Percentiles rank a stretch among this genome's conserved stretches.
Evolutionary conservation across 2,113 vertebrate genomes (phyloP).

Genomic region (Lathamus discolor): DNA sequence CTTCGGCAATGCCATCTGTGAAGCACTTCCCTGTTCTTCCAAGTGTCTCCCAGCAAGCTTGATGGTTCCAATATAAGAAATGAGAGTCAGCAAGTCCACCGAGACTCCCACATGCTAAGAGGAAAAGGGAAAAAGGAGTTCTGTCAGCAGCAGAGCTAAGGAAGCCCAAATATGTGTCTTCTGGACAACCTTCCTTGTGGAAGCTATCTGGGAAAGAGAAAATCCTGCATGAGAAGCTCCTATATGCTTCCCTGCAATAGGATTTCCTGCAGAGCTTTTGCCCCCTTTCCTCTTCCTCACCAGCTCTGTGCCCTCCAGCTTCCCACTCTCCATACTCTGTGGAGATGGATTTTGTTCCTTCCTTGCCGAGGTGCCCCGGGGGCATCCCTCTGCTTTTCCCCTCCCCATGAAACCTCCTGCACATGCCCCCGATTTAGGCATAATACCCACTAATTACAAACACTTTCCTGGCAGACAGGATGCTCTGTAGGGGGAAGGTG

Average conservation of each 20-base stretch:
- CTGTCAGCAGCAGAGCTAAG: background rate
- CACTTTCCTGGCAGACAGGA: background rate
- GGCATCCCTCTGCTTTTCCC: background rate
- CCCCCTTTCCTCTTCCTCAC: background rate
- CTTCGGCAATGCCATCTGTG: background rate
- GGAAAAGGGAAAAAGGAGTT: background rate
- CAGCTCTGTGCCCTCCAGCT: background rate
- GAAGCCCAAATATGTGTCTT: background rate
- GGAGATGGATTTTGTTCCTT: background rate
- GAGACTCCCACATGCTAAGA: background rate
- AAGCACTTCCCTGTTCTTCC: background rate
- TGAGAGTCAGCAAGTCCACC: background rate
- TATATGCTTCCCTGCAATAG: background rate
- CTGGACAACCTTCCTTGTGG: background rate
- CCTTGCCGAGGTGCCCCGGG: background rate
- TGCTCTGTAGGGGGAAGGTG: background rate
- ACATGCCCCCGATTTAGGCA: background rate
- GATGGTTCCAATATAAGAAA: background rate
- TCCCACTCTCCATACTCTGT: accelerated
- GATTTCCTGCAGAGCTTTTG: background rate
- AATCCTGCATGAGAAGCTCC: background rate
- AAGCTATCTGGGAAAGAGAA: background rate
- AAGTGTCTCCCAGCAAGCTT: background rate
- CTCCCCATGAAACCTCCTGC: background rate
- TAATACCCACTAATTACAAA: background rate